Percentiles rank a stretch among this genome's conserved stretches.
Evolutionary conservation across 2,113 vertebrate genomes (phyloP).

Genomic region (Nothocercus julius): DNA sequence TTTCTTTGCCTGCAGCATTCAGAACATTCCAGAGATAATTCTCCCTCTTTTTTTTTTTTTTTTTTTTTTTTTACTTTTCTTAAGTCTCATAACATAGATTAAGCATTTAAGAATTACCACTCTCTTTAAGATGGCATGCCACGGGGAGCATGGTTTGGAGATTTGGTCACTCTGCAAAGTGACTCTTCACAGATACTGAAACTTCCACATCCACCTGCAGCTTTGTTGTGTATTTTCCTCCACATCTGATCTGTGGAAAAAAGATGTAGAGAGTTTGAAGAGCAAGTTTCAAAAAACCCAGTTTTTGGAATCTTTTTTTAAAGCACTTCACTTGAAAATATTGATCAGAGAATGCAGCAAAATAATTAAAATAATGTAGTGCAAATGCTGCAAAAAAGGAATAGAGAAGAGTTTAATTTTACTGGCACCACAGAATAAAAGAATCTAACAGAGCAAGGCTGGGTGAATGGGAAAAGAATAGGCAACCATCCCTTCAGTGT

Average conservation of each 20-base stretch:
- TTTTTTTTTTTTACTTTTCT: background rate
- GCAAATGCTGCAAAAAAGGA: background rate
- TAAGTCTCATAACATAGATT: background rate
- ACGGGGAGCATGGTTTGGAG: background rate
- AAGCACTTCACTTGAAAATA: background rate
- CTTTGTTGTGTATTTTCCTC: background rate
- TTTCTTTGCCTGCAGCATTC: background rate
- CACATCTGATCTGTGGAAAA: background rate
- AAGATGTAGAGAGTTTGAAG: background rate
- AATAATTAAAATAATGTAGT: background rate
- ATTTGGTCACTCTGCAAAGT: background rate
- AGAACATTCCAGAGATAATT: rapidly evolving
- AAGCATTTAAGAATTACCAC: background rate
- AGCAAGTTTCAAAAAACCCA: background rate
- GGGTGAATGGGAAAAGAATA: background rate
- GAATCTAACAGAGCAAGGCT: too few species aligned
- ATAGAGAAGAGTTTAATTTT: background rate
- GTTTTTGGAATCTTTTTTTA: background rate
- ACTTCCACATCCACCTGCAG: background rate
- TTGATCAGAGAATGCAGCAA: background rate
- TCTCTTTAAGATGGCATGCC: too few species aligned
- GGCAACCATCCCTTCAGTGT: background rate
- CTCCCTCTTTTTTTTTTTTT: background rate
- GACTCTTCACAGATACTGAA: background rate
- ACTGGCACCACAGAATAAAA: background rate